A percentile compares a stretch with the other conserved stretches of the same genome.
phyloP scores from a whole-genome alignment of 2,888 invertebrate species.

The Octodonta nipae region DNA sequence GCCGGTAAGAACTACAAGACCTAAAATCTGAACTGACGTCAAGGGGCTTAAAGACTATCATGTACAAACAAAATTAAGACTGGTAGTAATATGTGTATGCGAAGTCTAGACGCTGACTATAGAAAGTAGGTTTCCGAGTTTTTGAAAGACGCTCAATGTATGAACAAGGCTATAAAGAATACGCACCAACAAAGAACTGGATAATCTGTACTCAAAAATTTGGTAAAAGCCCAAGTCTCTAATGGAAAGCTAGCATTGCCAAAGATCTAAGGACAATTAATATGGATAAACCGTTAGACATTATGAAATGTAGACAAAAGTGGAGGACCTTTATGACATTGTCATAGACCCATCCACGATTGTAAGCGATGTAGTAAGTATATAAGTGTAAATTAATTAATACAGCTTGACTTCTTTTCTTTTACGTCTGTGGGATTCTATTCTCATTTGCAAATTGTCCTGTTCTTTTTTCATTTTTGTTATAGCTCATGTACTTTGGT shows the following conservation, averaged over 20 bases:
- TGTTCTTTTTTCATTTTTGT: too few relatives aligned
- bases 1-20: neutral
- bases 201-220: slow-evolving; percentile 4
- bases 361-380: slow-evolving; percentile 3
- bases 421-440: too few relatives aligned
- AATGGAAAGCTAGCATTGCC: slow-evolving; percentile 4
- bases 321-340: slow-evolving; percentile 1
- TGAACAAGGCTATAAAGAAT: slow-evolving; percentile 1
- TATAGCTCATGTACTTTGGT: too few relatives aligned
- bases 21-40: neutral
- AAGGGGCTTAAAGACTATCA: neutral
- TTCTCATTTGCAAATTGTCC: too few relatives aligned
- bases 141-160: neutral
- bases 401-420: too few relatives aligned
- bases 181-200: slow-evolving; percentile 5
- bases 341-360: neutral
- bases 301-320: neutral
- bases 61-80: slow-evolving; percentile 1
- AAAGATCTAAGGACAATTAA: slow-evolving; percentile 4
- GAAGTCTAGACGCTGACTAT: neutral
- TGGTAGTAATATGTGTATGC: neutral
- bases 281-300: slow-evolving; percentile 2
- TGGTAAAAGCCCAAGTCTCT: slow-evolving; percentile 5
- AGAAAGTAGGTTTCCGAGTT: neutral
- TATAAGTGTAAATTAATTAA: too few relatives aligned